Evolutionary conservation across 2,113 vertebrate genomes (phyloP).

Genomic region (Alces alces): DNA sequence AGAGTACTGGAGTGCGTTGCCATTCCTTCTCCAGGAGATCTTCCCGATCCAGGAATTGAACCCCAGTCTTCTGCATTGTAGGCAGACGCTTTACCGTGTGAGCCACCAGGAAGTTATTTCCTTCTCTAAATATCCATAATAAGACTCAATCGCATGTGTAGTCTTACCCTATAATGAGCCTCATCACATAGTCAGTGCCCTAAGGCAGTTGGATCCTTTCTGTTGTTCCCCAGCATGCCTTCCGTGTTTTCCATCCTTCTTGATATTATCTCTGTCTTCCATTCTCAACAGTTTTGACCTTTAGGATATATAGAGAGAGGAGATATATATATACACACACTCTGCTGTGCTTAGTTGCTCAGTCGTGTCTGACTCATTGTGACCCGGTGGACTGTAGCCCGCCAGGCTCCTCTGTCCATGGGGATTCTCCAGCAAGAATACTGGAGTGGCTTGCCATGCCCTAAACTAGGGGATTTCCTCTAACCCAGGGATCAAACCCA

Average conservation of each 20-base stretch:
- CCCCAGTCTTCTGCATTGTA: too few species aligned
- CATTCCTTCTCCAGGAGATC: too few species aligned
- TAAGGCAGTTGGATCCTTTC: rapidly evolving
- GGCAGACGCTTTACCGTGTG: too few species aligned
- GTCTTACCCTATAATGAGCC: neutral
- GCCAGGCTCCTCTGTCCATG: neutral
- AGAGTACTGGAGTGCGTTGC: too few species aligned
- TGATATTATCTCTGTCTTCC: neutral
- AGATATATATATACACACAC: neutral
- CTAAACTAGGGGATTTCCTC: neutral
- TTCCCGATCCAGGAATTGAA: too few species aligned
- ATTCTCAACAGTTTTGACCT: neutral
- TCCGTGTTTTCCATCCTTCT: neutral
- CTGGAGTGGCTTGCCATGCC: neutral
- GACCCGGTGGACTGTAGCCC: neutral
- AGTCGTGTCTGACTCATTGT: neutral
- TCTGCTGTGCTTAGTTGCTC: neutral
- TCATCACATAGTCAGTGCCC: neutral
- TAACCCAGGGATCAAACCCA: neutral
- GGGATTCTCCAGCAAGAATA: neutral
- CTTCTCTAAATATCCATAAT: neutral
- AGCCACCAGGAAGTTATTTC: neutral
- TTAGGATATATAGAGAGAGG: neutral
- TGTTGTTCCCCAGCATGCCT: neutral
- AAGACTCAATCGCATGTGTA: neutral